These are phyloP conservation scores for Leptothorax acervorum DNA, from an alignment of 2,888 invertebrate genomes.

Conservation along the genomic window DNA sequence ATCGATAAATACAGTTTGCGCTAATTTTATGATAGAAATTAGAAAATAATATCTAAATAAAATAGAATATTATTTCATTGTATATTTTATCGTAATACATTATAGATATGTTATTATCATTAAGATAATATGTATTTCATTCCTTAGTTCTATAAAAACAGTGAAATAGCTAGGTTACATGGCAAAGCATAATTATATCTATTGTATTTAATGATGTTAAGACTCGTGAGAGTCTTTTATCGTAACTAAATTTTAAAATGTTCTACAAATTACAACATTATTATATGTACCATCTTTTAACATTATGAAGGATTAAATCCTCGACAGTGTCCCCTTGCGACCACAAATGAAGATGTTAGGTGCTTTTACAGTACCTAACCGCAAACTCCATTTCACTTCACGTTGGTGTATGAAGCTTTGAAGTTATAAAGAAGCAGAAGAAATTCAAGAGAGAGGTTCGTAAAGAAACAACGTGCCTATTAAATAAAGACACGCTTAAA, in stretches of 20 bases:
- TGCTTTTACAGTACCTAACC: background rate
- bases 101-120: background rate
- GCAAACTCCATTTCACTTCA: slow-evolving; percentile 31
- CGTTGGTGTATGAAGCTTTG: slow-evolving; percentile 9
- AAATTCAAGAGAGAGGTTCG: slow-evolving; percentile 22
- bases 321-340: background rate
- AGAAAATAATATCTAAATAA: background rate
- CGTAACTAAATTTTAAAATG: background rate
- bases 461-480: slow-evolving; percentile 17
- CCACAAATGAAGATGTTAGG: slow-evolving; percentile 39
- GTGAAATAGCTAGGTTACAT: background rate
- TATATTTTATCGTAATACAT: background rate
- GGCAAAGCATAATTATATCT: background rate
- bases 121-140: background rate
- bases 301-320: slow-evolving; percentile 12
- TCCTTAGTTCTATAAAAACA: background rate
- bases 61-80: background rate
- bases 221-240: background rate
- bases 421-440: slow-evolving; percentile 25
- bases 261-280: slow-evolving; percentile 9
- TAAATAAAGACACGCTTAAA: slow-evolving; percentile 40
- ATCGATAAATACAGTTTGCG: background rate
- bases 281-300: background rate
- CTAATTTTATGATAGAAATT: background rate
- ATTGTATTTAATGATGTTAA: background rate